phyloP scores from a whole-genome alignment of 2,113 vertebrate genomes.

The Thunnus thynnus region DNA sequence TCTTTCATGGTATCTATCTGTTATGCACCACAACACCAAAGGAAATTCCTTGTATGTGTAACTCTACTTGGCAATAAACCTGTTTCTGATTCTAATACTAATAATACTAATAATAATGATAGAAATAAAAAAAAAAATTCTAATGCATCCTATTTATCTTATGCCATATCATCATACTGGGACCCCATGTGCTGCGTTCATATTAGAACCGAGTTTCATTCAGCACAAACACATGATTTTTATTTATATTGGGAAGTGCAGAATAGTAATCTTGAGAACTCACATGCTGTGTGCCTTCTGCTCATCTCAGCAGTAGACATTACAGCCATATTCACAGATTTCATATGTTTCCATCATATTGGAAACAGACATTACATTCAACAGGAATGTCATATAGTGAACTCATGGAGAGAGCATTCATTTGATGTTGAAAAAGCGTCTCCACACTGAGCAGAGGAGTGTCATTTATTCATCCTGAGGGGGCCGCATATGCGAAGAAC shows the following conservation, averaged over 20 bases:
- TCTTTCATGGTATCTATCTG: no score
- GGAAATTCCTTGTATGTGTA: no score
- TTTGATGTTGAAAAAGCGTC: not conserved
- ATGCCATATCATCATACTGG: not conserved
- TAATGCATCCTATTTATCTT: not conserved
- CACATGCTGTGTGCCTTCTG: not conserved
- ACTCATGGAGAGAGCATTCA: not conserved
- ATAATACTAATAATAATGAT: no score
- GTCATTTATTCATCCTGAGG: constrained; percentile 18
- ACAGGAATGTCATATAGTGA: no score
- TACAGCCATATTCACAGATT: not conserved
- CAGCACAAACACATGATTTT: not conserved
- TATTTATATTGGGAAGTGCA: not conserved
- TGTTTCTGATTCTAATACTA: no score
- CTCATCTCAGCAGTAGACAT: not conserved
- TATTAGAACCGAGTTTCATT: not conserved
- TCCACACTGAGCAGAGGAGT: not conserved
- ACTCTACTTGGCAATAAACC: no score
- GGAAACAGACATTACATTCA: not conserved
- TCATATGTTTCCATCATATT: not conserved
- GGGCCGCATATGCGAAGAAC: not conserved
- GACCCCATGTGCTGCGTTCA: not conserved
- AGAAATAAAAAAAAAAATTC: not conserved
- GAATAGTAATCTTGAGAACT: not conserved
- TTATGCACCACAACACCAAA: no score